Evolutionary conservation across 2,888 invertebrate species (phyloP), one percentile per base, ranked within the genome.

Genomic region (Minunthozetes semirufus): DNA sequence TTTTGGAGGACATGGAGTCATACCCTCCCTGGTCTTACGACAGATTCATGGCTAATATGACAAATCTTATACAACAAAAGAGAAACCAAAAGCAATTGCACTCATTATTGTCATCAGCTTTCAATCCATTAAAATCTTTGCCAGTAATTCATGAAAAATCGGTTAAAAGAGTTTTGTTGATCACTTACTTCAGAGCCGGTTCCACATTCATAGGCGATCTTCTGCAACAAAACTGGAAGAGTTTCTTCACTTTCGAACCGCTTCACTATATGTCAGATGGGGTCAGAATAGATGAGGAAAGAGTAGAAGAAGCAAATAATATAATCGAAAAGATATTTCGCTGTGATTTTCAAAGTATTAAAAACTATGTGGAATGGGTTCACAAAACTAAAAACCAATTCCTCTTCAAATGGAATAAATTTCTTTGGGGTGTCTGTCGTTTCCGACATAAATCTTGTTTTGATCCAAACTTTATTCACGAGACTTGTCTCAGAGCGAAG

Each of bases 171-270:
- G 92, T 89, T 82, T 83, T 93, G 68, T 88, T 94, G 78, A 84
- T 93, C 76, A 91, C 93, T n/a, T 92, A 92, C 17, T 94, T 93
- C 92, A 87, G 94, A 79, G 92, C 92, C 5, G 94, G 94, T 8
- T 93, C 93, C 25, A 93, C 93, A 48, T 94, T 94, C 82, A 86
- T 94, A 72, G 93, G 93, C 22, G 80, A 80, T 63, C 72, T 80
- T 17, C 66, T 80, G 22, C 79, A 79, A 27, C 87, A 92, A 33
- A 88, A 92, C 82, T 93, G 93, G 22, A 92, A 89, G 42, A 93
- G 90, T 82, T 94, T 87, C 83, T 94, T 93, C 84, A 93, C 93
- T 82, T 94, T 93, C 82, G 94, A 94, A 83, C 94, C 94, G 46
- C 85, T 93, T 76, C 53, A 72, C 22, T 75, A 59, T 25, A 75